These are phyloP conservation scores for Idaea dimidiata DNA, from an alignment of 2,888 invertebrate genomes.

Conservation along the genomic window DNA sequence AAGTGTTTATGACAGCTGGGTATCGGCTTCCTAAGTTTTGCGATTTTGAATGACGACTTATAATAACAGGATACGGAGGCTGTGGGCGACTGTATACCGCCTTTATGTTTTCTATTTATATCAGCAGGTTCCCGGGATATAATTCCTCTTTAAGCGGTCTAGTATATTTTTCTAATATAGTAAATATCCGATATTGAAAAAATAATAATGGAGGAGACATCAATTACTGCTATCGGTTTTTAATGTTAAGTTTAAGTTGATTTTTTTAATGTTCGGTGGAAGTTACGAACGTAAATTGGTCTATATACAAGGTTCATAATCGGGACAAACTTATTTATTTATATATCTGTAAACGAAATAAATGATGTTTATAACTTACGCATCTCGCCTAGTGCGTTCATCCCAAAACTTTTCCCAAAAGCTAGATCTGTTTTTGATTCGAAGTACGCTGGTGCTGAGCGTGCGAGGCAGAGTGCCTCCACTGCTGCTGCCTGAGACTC, in stretches of 20 bases:
- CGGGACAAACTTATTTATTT: too few relatives aligned
- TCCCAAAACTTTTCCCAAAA: slow-evolving; percentile 94
- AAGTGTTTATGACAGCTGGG: too few relatives aligned
- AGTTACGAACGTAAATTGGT: too few relatives aligned
- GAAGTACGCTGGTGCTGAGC: slow-evolving; percentile 89
- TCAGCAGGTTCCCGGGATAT: slow-evolving; percentile 30
- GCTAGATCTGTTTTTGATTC: slow-evolving; percentile 87
- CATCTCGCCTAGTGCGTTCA: slow-evolving; percentile 84
- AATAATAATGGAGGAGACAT: too few relatives aligned
- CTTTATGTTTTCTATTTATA: slow-evolving; percentile 37
- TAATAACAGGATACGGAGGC: slow-evolving; percentile 7
- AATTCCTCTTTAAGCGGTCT: slow-evolving; percentile 20
- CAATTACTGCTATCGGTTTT: too few relatives aligned
- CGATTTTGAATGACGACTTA: background rate
- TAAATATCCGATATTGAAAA: background rate
- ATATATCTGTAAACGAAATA: background rate
- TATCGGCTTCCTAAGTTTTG: too few relatives aligned
- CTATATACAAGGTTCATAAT: too few relatives aligned
- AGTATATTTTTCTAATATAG: background rate
- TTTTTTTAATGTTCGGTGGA: too few relatives aligned
- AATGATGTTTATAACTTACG: slow-evolving; percentile 76
- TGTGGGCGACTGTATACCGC: slow-evolving; percentile 24
- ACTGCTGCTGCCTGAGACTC: slow-evolving; percentile 71
- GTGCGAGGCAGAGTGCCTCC: slow-evolving; percentile 83
- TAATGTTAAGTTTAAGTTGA: too few relatives aligned